Percentiles rank a stretch among this genome's conserved stretches.
Evolutionary conservation across 53 echinoderm and acorn worm genomes (phyloP).

Genomic region (Mesocentrotus franciscanus): DNA sequence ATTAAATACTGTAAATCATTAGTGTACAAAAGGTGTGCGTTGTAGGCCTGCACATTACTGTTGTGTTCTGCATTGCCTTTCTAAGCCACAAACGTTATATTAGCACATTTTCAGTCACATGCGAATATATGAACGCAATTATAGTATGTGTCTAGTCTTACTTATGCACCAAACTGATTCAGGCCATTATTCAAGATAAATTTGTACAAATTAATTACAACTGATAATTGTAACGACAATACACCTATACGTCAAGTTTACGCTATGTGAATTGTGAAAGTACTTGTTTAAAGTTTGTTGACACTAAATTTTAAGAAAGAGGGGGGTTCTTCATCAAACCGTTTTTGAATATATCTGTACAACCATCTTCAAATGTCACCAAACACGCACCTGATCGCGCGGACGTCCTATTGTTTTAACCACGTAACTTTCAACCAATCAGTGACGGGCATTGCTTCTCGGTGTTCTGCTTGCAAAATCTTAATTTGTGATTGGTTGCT

Average conservation of each 20-base stretch:
- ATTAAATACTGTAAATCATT: not conserved
- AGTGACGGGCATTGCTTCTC: constrained; percentile 4
- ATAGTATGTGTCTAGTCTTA: not conserved
- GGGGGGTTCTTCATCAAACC: not conserved
- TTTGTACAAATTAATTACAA: too few relatives aligned
- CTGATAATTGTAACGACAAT: too few relatives aligned
- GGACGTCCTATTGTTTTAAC: constrained; percentile 40
- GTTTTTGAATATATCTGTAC: not conserved
- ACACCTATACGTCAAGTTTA: too few relatives aligned
- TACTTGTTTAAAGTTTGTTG: not conserved
- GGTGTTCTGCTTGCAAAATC: not conserved
- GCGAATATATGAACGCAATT: not conserved
- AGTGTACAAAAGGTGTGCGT: not conserved
- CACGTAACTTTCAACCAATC: constrained; percentile 46
- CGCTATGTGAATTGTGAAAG: not conserved
- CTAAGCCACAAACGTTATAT: not conserved
- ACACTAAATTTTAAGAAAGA: too few relatives aligned
- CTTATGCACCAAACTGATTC: not conserved
- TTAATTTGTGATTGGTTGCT: constrained; percentile 12
- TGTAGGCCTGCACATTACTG: not conserved
- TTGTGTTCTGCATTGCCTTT: not conserved
- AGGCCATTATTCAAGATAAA: too few relatives aligned
- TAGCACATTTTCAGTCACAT: not conserved
- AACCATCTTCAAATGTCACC: too few relatives aligned
- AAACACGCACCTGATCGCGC: not conserved